Base-by-base conservation (phyloP, 2,113 vertebrate species). In the Chionodraco myersi region DNA sequence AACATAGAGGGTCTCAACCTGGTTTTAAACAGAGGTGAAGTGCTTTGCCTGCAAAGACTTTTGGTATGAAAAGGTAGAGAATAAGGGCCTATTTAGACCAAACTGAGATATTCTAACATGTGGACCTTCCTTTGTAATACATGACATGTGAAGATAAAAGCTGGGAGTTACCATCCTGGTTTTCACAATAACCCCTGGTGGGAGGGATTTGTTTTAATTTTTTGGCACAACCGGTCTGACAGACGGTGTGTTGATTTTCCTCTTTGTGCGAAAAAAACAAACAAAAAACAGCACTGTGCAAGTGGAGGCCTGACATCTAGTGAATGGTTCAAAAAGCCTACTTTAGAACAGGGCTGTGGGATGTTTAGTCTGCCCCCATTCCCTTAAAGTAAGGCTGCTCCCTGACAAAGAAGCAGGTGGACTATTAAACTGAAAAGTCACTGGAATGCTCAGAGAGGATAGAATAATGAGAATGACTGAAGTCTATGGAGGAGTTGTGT, bases 41-140 rank as follows among this genome's bases (percentile, higher is more conserved):
- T 80, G 87, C 92, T 92, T 91, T 87, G 92, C 93, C 92, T 51
- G 93, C 92, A 93, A 93, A 94, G 87, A 83, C 86, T 63, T 67
- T 26, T 70, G 66, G 57, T 69, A 60, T 67, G 21, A 72, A 80
- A 77, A 61, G 54, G 15, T 81, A 21, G 44, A 64, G 64, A 68
- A 44, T 44, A 44, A 16, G 34, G 44, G 41, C 15, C 48, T 68
- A 23, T 77, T 68, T n/a, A 36, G 79, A 56, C 68, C 78, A 75
- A 84, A 87, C 36, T 15, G 62, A 78, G 74, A 72, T 84, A 75
- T 60, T 83, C 65, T 52, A 70, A 78, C 11, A 61, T 66, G 60
- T 51, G 63, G 74, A 79, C 52, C 64, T 70, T 63, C 26, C 65
- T 79, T 69, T 69, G 56, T 47, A n/a, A 80, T 62, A 75, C 64